phyloP scores from a whole-genome alignment of 2,113 vertebrate genomes.

The Rhodinocichla rosea region DNA sequence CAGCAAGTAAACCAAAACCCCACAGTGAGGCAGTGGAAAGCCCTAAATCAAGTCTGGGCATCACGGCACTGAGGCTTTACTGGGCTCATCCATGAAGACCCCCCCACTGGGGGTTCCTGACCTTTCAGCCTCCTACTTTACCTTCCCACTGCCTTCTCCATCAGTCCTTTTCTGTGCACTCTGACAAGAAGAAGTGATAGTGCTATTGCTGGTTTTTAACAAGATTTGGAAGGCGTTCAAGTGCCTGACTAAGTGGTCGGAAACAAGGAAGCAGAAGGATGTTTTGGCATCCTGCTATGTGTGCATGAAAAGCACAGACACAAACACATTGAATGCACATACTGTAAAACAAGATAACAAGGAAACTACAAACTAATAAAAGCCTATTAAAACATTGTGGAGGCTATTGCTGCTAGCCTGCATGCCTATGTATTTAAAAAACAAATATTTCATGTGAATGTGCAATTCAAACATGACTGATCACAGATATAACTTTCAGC shows the following conservation, averaged over 20 bases:
- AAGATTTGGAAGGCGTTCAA: constrained; percentile 30
- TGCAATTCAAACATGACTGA: constrained; percentile 26
- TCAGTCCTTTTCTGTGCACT: neutral
- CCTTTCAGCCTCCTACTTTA: neutral
- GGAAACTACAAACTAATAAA: constrained; percentile 54
- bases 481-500: constrained; percentile 58
- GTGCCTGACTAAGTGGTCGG: constrained; percentile 42
- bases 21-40: neutral
- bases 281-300: constrained; percentile 19
- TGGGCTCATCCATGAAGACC: neutral
- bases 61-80: accelerated
- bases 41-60: neutral
- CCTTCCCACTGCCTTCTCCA: neutral
- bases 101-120: accelerated
- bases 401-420: neutral
- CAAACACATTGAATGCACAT: constrained; percentile 29
- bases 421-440: neutral
- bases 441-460: constrained; percentile 14
- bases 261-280: constrained; percentile 51
- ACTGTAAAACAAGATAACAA: constrained; percentile 58
- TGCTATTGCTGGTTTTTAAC: constrained; percentile 34
- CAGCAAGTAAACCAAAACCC: neutral
- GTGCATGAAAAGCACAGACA: constrained; percentile 41
- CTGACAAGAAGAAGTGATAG: neutral
- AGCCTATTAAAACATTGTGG: constrained; percentile 32